Base-by-base conservation (phyloP, 2,888 invertebrate genomes). In the Netelia fuscicornis region DNA sequence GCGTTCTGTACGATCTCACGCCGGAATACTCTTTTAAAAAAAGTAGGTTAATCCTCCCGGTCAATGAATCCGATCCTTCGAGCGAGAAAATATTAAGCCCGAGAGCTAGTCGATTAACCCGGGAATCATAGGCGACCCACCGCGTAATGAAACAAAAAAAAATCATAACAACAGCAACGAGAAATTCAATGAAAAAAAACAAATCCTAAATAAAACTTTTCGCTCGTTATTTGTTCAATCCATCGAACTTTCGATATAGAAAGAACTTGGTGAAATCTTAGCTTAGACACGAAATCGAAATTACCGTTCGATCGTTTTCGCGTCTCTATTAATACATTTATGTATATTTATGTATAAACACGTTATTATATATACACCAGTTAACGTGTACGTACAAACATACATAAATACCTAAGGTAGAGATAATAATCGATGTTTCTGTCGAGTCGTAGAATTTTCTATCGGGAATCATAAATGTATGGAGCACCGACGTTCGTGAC, bases 21-120 rank as follows among this genome's bases (percentile, higher is more conserved):
- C 54, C 25, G 17, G 70, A 64, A 54, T 17, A 79, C 42, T 71
- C 44, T 25, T 9, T 64, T 42, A 37, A 25, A 60, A 30, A 58
- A 77, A 79, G 78, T 85, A 54, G 82, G 78, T 85, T 79, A 75
- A 79, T 85, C 78, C 52, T 54, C 30, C 23, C 17, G 79, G 65
- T 79, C 64, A 75, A 70, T 71, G 52, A 71, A 71, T 79, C 48
- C 77, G 56, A 44, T 30, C 58, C 20, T 10, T 68, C 20, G 52
- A 37, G 52, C 58, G 56, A 9, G 48, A 48, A 58, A 58, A 74
- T 67, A 58, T 74, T 44, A n/a, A 58, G n/a, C 56, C 6, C 37
- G 76, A 13, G 37, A n/a, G 13, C 37, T 37, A 9, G 60, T 52
- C 9, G 42, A 56, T 76, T 81, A 74, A 20, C 58, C 80, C 37